Evolutionary conservation across 1,140 invertebrate genomes (phyloP).

Genomic region (Eupristina koningsbergeri): DNA sequence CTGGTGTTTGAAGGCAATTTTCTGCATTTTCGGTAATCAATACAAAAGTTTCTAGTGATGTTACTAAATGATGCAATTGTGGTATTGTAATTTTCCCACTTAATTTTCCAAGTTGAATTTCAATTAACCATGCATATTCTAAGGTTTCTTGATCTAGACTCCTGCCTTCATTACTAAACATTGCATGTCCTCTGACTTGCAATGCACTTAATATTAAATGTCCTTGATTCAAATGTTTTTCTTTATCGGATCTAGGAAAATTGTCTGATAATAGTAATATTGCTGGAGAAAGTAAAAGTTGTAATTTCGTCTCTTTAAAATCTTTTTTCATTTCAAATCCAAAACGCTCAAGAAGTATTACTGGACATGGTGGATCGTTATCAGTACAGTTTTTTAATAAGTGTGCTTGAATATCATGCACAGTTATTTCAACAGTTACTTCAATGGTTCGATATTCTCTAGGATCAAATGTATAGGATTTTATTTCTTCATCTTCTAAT

Average conservation of each 20-base stretch:
- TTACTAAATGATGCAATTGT: slow-evolving; percentile 88
- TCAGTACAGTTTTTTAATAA: slow-evolving; percentile 90
- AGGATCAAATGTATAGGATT: slow-evolving; percentile 83
- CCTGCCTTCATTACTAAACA: slow-evolving; percentile 95
- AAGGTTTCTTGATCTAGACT: slow-evolving; percentile 93
- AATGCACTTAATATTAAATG: slow-evolving; percentile 91
- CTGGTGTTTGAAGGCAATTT: slow-evolving; percentile 85
- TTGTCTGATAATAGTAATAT: slow-evolving; percentile 86
- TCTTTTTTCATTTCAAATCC: slow-evolving; percentile 97
- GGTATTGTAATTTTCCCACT: slow-evolving; percentile 85
- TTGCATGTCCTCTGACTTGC: slow-evolving; percentile 94
- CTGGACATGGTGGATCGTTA: slow-evolving; percentile 90
- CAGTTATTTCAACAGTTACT: slow-evolving; percentile 93
- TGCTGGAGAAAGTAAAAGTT: slow-evolving; percentile 91
- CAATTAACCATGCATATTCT: slow-evolving; percentile 96
- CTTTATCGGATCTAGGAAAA: slow-evolving; percentile 77
- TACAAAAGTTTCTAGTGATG: slow-evolving; percentile 90
- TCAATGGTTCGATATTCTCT: slow-evolving; percentile 90
- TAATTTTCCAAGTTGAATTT: slow-evolving; percentile 87
- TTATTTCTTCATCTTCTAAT: slow-evolving; percentile 74
- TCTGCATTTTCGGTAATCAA: slow-evolving; percentile 90
- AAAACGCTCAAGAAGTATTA: slow-evolving; percentile 90
- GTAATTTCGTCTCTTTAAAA: slow-evolving; percentile 91
- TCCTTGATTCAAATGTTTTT: slow-evolving; percentile 88
- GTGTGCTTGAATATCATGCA: slow-evolving; percentile 96